These are phyloP conservation scores for Tenebrosternarchus preto DNA, from an alignment of 2,113 vertebrate species.

Conservation along the genomic window DNA sequence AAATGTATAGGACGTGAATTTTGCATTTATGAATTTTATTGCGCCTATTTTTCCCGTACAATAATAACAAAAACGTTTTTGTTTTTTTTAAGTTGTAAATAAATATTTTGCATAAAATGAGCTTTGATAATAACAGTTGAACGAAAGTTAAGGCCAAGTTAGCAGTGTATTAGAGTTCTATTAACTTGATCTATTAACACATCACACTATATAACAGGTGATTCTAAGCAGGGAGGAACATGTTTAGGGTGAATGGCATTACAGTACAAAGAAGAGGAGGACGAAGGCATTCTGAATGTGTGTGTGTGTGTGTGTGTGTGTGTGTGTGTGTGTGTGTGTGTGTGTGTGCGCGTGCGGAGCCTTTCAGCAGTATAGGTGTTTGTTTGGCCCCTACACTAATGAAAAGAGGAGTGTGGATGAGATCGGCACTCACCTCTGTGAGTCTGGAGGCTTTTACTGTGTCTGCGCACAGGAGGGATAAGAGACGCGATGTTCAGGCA, in stretches of 20 bases:
- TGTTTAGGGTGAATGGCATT: neutral
- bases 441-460: constrained; percentile 40
- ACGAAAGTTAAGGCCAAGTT: neutral
- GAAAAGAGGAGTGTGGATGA: constrained; percentile 43
- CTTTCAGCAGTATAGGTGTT: constrained; percentile 40
- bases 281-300: neutral
- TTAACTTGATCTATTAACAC: neutral
- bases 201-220: neutral
- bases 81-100: neutral
- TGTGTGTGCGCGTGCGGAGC: neutral
- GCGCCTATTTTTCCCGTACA: neutral
- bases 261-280: neutral
- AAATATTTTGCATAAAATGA: neutral
- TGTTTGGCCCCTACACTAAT: constrained; percentile 48
- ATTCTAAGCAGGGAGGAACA: neutral
- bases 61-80: neutral
- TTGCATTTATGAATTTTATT: neutral
- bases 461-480: constrained; percentile 36
- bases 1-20: neutral
- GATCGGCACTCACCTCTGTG: constrained; percentile 48
- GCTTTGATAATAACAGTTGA: neutral
- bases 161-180: neutral
- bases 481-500: constrained; percentile 54
- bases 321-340: neutral
- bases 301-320: constrained; percentile 15